A percentile compares a stretch with the other conserved stretches of the same genome.
Conservation (phyloP, 2,113 vertebrate species). For the Anhinga anhinga region DNA sequence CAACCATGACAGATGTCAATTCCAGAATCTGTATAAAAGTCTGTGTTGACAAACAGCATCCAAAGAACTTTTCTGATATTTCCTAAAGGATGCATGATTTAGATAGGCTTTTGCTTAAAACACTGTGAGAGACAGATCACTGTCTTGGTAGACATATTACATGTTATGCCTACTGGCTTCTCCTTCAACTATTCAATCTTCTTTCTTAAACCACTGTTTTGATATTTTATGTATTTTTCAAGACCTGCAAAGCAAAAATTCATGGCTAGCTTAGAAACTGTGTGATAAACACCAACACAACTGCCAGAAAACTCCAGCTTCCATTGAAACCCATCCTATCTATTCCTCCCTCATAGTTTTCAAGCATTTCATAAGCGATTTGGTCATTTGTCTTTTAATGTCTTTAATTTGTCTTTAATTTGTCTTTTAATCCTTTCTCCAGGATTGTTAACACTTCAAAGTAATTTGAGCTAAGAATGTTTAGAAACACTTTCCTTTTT, state of each 20-base stretch:
- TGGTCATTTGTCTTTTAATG: neutral
- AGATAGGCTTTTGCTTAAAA: constrained; percentile 1
- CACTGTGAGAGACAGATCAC: neutral
- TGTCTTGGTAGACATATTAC: neutral
- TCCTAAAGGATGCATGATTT: neutral
- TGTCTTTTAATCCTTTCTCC: neutral
- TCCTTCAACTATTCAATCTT: neutral
- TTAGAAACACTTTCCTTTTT: neutral
- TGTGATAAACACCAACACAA: neutral
- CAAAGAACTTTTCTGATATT: constrained; percentile 12
- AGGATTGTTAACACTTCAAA: neutral
- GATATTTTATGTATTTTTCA: neutral
- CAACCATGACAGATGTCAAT: neutral
- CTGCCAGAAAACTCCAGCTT: neutral
- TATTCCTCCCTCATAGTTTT: neutral
- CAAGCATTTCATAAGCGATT: neutral
- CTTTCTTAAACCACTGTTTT: neutral
- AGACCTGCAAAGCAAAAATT: neutral
- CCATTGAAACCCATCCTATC: neutral
- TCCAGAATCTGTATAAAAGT: neutral
- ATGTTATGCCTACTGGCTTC: neutral
- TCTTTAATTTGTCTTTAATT: too few relatives aligned
- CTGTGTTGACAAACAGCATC: constrained; percentile 27
- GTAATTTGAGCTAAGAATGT: neutral
- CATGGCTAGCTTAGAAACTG: neutral